These are phyloP conservation scores for Opisthograptis luteolata DNA, from an alignment of 2,888 invertebrate genomes.

Conservation along the genomic window DNA sequence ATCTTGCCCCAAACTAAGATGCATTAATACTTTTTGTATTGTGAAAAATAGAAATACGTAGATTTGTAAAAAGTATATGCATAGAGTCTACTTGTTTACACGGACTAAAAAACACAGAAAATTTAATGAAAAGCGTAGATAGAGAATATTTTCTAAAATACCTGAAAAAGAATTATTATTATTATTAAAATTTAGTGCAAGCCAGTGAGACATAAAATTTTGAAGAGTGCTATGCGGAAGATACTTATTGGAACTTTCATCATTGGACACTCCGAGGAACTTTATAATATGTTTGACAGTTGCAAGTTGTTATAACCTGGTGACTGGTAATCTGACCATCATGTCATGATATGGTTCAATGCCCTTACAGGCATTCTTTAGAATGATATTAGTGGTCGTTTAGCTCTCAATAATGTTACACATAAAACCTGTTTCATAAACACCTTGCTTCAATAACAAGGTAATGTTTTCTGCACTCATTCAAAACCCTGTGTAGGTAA, in stretches of 20 bases:
- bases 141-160: background rate
- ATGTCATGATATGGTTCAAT: slow-evolving; percentile 31
- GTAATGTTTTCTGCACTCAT: slow-evolving; percentile 34
- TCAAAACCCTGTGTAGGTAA: slow-evolving; percentile 24
- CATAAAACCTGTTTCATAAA: slow-evolving; percentile 45
- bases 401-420: slow-evolving; percentile 24
- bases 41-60: too few relatives aligned
- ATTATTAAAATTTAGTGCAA: background rate
- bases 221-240: background rate
- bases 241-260: background rate
- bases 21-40: too few relatives aligned
- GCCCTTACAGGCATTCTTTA: slow-evolving; percentile 29
- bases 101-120: too few relatives aligned
- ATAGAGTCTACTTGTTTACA: too few relatives aligned
- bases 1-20: too few relatives aligned
- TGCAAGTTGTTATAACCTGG: slow-evolving; percentile 14
- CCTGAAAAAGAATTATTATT: too few relatives aligned
- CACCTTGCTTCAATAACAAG: slow-evolving; percentile 41
- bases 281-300: slow-evolving; percentile 4
- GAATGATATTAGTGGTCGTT: slow-evolving; percentile 27
- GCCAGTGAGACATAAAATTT: background rate
- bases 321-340: slow-evolving; percentile 25
- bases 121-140: too few relatives aligned
- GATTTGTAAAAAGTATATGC: too few relatives aligned
- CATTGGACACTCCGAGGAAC: background rate